phyloP scores from a whole-genome alignment of 2,888 invertebrate genomes.

The Oligia strigilis region DNA sequence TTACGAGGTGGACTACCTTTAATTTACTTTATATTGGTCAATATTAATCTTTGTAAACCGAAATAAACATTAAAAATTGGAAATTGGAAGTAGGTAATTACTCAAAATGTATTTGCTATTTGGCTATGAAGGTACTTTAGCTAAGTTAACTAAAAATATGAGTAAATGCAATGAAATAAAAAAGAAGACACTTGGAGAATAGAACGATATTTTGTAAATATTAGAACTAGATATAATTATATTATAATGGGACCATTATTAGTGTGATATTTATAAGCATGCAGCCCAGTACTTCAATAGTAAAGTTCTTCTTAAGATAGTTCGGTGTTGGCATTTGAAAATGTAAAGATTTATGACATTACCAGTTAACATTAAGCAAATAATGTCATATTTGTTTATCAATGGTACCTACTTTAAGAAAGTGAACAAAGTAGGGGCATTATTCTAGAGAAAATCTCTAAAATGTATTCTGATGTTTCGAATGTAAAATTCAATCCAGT shows the following conservation, averaged over 20 bases:
- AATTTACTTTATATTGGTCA: background rate
- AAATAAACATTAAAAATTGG: background rate
- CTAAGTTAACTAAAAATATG: background rate
- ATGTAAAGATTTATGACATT: slow-evolving; percentile 8
- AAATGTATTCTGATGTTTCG: background rate
- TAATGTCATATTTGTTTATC: background rate
- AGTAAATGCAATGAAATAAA: background rate
- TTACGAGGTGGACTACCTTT: background rate
- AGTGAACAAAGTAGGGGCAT: background rate
- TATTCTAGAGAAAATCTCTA: slow-evolving; percentile 1
- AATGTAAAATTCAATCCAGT: slow-evolving; percentile 9
- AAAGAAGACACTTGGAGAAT: slow-evolving; percentile 2
- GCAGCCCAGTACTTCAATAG: slow-evolving; percentile 53
- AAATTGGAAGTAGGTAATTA: background rate
- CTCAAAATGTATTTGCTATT: background rate
- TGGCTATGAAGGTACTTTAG: slow-evolving; percentile 1
- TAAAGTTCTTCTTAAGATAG: slow-evolving; percentile 24
- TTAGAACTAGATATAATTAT: background rate
- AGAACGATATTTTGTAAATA: slow-evolving; percentile 28
- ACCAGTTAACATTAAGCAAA: background rate
- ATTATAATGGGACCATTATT: slow-evolving; percentile 49
- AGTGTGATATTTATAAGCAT: slow-evolving; percentile 42
- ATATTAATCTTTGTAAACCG: background rate
- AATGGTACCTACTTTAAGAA: background rate
- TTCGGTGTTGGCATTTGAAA: slow-evolving; percentile 56